These are phyloP conservation scores for Agrilus biguttatus DNA, from an alignment of 2,888 invertebrate species.

Conservation along the genomic window DNA sequence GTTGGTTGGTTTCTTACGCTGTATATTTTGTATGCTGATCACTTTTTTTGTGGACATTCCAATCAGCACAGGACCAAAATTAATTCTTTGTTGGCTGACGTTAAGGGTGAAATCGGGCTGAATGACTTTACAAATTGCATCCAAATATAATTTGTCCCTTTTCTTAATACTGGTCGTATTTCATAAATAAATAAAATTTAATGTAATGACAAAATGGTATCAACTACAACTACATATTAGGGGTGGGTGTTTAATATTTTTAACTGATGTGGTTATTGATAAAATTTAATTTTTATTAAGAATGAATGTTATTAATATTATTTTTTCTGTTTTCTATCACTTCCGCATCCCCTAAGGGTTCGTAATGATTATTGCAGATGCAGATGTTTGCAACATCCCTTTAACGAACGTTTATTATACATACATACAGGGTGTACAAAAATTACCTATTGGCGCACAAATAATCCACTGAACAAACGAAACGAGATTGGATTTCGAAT, in stretches of 20 bases:
- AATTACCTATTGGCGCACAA: slow-evolving; percentile 5
- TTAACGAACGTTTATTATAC: too few species aligned
- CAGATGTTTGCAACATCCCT: too few species aligned
- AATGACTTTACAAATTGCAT: slow-evolving; percentile 15
- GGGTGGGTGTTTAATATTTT: slow-evolving; percentile 1
- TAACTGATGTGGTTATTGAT: too few species aligned
- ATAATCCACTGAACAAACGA: slow-evolving; percentile 11
- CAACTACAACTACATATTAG: too few species aligned
- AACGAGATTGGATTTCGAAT: slow-evolving; percentile 12
- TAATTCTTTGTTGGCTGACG: slow-evolving; percentile 13
- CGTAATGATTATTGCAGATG: too few species aligned
- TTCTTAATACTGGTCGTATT: slow-evolving; percentile 4
- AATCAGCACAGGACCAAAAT: slow-evolving; percentile 15
- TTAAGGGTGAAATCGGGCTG: slow-evolving; percentile 18
- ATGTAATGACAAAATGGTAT: too few species aligned
- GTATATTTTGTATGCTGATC: slow-evolving; percentile 15
- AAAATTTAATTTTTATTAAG: too few species aligned
- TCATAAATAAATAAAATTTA: too few species aligned
- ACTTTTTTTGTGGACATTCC: slow-evolving; percentile 11
- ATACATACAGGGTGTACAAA: slow-evolving; percentile 5
- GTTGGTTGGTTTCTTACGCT: slow-evolving; percentile 11
- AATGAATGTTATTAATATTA: too few species aligned
- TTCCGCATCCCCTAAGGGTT: too few species aligned
- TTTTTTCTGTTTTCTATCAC: too few species aligned
- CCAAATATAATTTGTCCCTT: slow-evolving; percentile 12